phyloP scores from a whole-genome alignment of 2,797 vertebrate genomes.

The Aeoliscus strigatus region DNA sequence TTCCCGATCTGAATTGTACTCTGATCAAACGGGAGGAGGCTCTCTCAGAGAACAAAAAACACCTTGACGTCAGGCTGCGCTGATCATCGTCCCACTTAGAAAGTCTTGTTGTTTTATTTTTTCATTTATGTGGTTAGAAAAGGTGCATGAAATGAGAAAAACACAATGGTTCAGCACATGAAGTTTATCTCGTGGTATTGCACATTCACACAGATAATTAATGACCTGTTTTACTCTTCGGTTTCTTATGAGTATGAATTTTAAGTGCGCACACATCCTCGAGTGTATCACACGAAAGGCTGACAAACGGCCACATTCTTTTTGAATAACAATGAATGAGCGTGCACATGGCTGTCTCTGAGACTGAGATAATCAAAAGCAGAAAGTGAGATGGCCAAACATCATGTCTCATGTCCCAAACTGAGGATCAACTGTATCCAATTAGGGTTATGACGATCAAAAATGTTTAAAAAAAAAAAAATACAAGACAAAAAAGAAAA shows the following conservation, averaged over 20 bases:
- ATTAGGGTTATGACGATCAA: slow-evolving; percentile 61
- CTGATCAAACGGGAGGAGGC: slow-evolving; percentile 22
- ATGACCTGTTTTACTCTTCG: slow-evolving; percentile 35
- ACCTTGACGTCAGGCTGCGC: slow-evolving; percentile 34
- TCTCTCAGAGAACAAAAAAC: slow-evolving; percentile 27
- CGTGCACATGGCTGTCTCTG: slow-evolving; percentile 38
- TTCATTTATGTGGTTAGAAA: slow-evolving; percentile 19
- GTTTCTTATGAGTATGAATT: slow-evolving; percentile 37
- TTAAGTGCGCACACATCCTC: slow-evolving; percentile 39
- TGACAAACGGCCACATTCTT: slow-evolving; percentile 45
- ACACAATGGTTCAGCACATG: slow-evolving; percentile 16
- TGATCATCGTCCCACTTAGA: slow-evolving; percentile 19
- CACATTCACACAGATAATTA: slow-evolving; percentile 45
- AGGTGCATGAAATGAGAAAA: slow-evolving; percentile 29
- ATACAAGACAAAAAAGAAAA: no score
- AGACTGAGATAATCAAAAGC: slow-evolving; percentile 56
- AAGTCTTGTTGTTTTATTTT: slow-evolving; percentile 14
- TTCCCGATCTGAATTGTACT: slow-evolving; percentile 14
- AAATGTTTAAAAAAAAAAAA: no score
- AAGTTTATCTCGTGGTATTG: slow-evolving; percentile 28
- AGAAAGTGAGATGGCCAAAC: slow-evolving; percentile 54
- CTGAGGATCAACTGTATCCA: slow-evolving; percentile 59
- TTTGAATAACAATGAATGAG: slow-evolving; percentile 61
- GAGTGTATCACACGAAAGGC: slow-evolving; percentile 53
- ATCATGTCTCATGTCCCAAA: slow-evolving; percentile 56